Evolutionary conservation across 2,797 vertebrate species (phyloP), one percentile per base, ranked within the genome.

Genomic region (Gephyroberyx darwinii): DNA sequence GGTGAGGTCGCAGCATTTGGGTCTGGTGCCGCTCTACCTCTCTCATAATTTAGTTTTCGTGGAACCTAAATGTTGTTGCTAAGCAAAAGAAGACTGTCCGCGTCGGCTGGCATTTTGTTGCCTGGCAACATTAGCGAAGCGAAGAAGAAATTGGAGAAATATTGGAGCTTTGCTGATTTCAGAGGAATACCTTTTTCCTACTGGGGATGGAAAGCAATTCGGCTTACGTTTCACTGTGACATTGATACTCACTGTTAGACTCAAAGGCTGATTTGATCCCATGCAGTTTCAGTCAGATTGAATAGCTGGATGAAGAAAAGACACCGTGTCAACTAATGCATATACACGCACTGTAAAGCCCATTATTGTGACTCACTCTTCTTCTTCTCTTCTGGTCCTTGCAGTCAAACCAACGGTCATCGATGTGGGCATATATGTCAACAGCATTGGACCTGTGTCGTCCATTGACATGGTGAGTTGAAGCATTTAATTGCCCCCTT

Each of bases 401-500:
- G 73, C 95, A 99, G 97, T 96, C 88, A 97, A 96, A 91, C 96
- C 97, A 3, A 99, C 97, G 0, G 91, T 98, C 77, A 96, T 99
- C 68, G 95, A 98, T 65, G 97, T 98, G 83, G 97, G 97, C 84
- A 98, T 98, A 84, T 99, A 96, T 55, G 95, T 98, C 84, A 99
- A 99, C 93, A 99, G 97, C 93, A 99, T 99, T 71, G 97, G 97
- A 65, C 97, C 97, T 0, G 96, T 99, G 84, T 99, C 97, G n/a
- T 99, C 97, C 65, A 99, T 99, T 87, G 97, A 99, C 83, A 98
- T 99, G 97, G 97, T 98, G 93, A 97, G 97, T 93, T 60, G 59
- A 58, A 67, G 19, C 53, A 6, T 72, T 41, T 13, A 2, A 41
- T 45, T 14, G 5, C 14, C 5, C 13, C n/a, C 0, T 45, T 26